phyloP scores from a whole-genome alignment of 23 tunicate species.

The Corella eumyota region DNA sequence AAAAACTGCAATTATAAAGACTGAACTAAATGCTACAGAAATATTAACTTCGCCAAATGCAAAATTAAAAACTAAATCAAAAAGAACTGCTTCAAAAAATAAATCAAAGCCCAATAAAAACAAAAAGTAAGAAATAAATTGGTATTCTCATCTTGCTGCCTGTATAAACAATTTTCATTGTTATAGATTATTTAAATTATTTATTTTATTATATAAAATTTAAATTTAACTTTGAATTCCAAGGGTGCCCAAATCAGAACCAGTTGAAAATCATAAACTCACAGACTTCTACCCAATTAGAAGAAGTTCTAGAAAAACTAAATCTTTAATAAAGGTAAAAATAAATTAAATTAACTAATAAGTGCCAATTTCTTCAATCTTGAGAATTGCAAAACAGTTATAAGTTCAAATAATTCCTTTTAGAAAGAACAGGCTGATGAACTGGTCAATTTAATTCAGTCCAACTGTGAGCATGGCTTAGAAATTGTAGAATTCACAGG shows the following conservation, averaged over 20 bases:
- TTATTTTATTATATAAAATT: too few species aligned
- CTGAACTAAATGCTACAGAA: too few species aligned
- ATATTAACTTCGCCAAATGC: too few species aligned
- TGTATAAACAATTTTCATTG: too few species aligned
- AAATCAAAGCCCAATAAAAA: too few species aligned
- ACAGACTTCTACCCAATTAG: conserved; percentile 72
- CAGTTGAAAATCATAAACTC: conserved; percentile 30
- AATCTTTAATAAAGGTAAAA: conserved; percentile 42
- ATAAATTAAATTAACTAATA: not conserved
- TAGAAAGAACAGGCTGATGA: conserved; percentile 66
- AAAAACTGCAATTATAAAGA: too few species aligned
- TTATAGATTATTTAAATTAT: too few species aligned
- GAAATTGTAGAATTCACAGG: conserved; percentile 52
- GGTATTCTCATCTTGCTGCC: not conserved
- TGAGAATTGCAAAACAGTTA: too few species aligned
- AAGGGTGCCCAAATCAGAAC: conserved; percentile 2
- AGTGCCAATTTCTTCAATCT: too few species aligned
- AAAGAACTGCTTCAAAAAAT: too few species aligned
- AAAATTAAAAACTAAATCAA: too few species aligned
- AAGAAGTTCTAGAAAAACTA: conserved; percentile 59
- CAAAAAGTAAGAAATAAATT: too few species aligned
- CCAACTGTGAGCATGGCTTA: conserved; percentile 49
- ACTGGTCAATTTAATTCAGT: conserved; percentile 30
- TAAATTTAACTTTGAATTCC: not conserved
- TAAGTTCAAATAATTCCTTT: not conserved